Evolutionary conservation across 2,113 vertebrate species (phyloP).

Genomic region (Pituophis catenifer): DNA sequence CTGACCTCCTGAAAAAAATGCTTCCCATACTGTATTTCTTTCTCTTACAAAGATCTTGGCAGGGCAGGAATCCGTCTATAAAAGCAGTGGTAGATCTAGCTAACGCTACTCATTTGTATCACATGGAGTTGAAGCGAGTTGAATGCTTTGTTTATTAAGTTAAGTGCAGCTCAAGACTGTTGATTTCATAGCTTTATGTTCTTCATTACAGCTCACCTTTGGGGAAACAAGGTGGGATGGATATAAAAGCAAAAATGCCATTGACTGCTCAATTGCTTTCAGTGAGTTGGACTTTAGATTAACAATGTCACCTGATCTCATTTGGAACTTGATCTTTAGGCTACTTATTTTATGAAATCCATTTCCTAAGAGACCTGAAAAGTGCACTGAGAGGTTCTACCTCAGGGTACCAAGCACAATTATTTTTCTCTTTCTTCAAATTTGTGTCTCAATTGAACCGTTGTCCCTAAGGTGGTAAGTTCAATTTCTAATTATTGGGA

Average conservation of each 20-base stretch:
- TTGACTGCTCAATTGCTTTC: constrained; percentile 9
- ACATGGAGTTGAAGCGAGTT: not conserved
- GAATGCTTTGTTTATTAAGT: not conserved
- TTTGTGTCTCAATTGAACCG: constrained; percentile 50
- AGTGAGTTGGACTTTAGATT: constrained; percentile 11
- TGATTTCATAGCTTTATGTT: not conserved
- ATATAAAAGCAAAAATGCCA: not conserved
- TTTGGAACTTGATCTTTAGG: not conserved
- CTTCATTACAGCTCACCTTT: not conserved
- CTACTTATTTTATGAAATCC: not conserved
- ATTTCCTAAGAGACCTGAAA: not conserved
- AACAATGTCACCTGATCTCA: constrained; percentile 54
- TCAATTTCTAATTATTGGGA: constrained; percentile 48
- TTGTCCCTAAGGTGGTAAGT: constrained; percentile 52
- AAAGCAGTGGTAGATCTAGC: not conserved
- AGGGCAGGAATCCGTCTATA: not conserved
- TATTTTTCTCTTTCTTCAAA: constrained; percentile 64
- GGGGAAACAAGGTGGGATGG: not conserved
- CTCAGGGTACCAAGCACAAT: constrained; percentile 45
- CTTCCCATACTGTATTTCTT: not conserved
- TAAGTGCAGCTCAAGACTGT: not conserved
- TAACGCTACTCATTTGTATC: not conserved
- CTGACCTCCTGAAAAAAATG: not conserved
- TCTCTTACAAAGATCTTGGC: not conserved
- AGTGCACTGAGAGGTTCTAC: constrained; percentile 25